Evolutionary conservation across 2,113 vertebrate species (phyloP).

Genomic region (Picathartes gymnocephalus): DNA sequence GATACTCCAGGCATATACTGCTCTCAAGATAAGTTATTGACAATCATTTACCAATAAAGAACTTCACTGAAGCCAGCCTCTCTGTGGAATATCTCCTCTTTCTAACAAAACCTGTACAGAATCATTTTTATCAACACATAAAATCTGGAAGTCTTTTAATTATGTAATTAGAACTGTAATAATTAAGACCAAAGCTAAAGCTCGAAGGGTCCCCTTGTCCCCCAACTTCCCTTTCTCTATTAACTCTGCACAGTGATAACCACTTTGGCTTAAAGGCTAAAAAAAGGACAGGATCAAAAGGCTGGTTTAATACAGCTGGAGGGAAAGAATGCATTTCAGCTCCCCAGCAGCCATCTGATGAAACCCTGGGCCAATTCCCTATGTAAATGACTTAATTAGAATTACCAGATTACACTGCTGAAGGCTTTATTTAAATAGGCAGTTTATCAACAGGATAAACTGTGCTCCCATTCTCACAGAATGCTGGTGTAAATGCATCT

Average conservation of each 20-base stretch:
- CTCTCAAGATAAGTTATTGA: background rate
- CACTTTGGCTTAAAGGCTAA: constrained; percentile 61
- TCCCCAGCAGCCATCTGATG: constrained; percentile 67
- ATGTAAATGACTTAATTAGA: constrained; percentile 77
- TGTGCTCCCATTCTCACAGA: constrained; percentile 27
- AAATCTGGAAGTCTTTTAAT: constrained; percentile 29
- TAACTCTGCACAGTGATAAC: constrained; percentile 71
- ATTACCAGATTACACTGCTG: constrained; percentile 65
- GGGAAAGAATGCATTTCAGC: constrained; percentile 71
- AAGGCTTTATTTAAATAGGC: constrained; percentile 70
- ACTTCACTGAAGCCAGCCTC: background rate
- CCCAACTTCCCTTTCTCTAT: constrained; percentile 48
- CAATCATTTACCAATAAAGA: constrained; percentile 38
- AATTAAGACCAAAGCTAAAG: constrained; percentile 23
- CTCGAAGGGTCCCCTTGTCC: background rate
- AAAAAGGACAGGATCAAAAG: constrained; percentile 61
- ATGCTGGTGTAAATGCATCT: background rate
- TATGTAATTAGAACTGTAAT: constrained; percentile 28
- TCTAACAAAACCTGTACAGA: background rate
- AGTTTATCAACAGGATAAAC: constrained; percentile 51
- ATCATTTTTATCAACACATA: background rate
- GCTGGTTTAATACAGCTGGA: constrained; percentile 64
- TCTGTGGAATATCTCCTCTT: background rate
- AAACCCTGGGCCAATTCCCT: constrained; percentile 65
- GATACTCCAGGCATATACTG: background rate